Base-by-base conservation (phyloP, 2,888 invertebrate genomes). In the Mythimna impura region DNA sequence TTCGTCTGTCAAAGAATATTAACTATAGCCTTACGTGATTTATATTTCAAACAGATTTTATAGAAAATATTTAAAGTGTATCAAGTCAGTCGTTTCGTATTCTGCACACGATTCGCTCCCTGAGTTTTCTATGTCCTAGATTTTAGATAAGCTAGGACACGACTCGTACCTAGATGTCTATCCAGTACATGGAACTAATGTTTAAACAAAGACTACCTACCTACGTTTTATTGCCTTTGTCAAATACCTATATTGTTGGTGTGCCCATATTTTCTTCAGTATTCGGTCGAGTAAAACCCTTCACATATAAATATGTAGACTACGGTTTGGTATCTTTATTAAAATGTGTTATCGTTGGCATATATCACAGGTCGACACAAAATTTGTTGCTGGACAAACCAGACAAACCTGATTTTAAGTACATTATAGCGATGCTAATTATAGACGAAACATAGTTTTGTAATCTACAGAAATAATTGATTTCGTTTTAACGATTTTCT, bases 11-110 rank as follows among this genome's bases (percentile, higher is more conserved):
- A 40, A 30, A 47, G 81, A 81, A 81, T 83, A 65, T 25, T 55
- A 80, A 81, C 17, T 22, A n/a, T n/a, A 80, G 34, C 25, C 20
- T 12, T 1, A 43, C 0, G 2, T 68, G 57, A 65, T 78, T 81
- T 30, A 40, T 54, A 72, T 82, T 65, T 73, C 9, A 36, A 55
- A 25, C 50, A 9, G 61, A 30, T 58, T 20, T n/a, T 7, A 63
- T 58, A 66, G 83, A 80, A 79, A 63, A 73, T 58, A 67, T 82
- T 72, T 82, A 68, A 78, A 63, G 58, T 82, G 74, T 79, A 80
- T 69, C 80, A 43, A 77, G 77, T 61, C 20, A 62, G 36, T 20
- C 47, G 40, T 40, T 81, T 78, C 25, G 52, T 25, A 63, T 77
- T 66, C 66, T 66, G 8, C 17, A 12, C 75, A 75, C 22, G 12